Conservation (phyloP, 2,113 vertebrate genomes). For the Pituophis catenifer region DNA sequence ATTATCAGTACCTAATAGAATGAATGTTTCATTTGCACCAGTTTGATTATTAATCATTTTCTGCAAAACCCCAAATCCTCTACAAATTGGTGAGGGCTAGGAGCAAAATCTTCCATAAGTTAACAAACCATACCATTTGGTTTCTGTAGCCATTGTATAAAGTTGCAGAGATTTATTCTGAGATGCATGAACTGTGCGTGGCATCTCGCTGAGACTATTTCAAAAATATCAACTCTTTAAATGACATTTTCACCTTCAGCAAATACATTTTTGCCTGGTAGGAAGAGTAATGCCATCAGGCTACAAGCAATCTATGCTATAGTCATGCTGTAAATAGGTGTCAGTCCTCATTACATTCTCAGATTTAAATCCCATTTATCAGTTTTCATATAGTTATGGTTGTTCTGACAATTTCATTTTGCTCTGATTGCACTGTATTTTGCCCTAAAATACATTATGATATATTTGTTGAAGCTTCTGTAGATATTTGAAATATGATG, state of each 20-base stretch:
- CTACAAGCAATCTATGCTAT: slow-evolving; percentile 74
- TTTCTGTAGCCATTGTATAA: slow-evolving; percentile 26
- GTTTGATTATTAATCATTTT: slow-evolving; percentile 18
- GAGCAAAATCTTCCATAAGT: neutral
- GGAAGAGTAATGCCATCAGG: slow-evolving; percentile 69
- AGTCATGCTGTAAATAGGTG: slow-evolving; percentile 82
- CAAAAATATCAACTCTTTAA: slow-evolving; percentile 65
- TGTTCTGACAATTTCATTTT: slow-evolving; percentile 65
- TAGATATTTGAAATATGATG: neutral
- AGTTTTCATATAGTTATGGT: slow-evolving; percentile 69
- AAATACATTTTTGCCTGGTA: slow-evolving; percentile 65
- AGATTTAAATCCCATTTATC: slow-evolving; percentile 73
- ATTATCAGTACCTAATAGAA: neutral
- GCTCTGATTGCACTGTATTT: slow-evolving; percentile 44
- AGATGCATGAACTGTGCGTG: slow-evolving; percentile 30
- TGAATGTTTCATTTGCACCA: neutral
- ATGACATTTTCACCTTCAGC: slow-evolving; percentile 72
- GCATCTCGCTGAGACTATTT: slow-evolving; percentile 45
- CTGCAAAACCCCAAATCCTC: slow-evolving; percentile 16
- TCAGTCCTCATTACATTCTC: slow-evolving; percentile 79
- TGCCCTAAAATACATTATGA: slow-evolving; percentile 23
- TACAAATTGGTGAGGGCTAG: neutral
- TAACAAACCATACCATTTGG: neutral
- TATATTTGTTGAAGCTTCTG: slow-evolving; percentile 9
- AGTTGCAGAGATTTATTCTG: slow-evolving; percentile 33